Percentiles rank a stretch among this genome's conserved stretches.
Conservation (phyloP, 2,113 vertebrate species). For the Eudyptes chrysolophus region DNA sequence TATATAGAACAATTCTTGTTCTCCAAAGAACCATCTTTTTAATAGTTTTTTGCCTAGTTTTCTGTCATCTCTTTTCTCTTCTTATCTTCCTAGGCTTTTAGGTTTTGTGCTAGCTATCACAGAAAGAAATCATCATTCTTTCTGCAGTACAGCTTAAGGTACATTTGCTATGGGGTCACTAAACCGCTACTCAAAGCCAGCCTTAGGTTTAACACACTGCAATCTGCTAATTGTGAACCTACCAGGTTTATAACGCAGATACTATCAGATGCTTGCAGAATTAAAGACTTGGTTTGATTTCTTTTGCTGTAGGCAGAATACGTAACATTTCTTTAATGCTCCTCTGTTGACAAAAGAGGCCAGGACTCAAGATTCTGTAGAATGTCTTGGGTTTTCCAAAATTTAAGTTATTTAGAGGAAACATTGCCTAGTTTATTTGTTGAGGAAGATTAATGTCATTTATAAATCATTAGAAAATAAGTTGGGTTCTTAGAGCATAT, state of each 20-base stretch:
- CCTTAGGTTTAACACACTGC: neutral
- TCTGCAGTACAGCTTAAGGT: neutral
- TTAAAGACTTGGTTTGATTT: slow-evolving; percentile 32
- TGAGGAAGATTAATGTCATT: neutral
- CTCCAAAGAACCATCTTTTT: neutral
- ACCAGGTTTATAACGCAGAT: neutral
- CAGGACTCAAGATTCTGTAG: slow-evolving; percentile 10
- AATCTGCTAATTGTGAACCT: neutral
- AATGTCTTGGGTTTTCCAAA: slow-evolving; percentile 12
- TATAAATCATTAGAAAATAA: neutral
- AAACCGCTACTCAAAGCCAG: neutral
- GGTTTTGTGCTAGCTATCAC: neutral
- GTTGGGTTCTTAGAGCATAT: neutral
- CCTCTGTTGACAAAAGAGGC: slow-evolving; percentile 12
- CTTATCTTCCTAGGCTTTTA: neutral
- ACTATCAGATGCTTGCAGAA: slow-evolving; percentile 38
- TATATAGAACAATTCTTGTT: neutral
- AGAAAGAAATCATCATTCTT: neutral
- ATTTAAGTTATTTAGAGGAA: slow-evolving; percentile 19
- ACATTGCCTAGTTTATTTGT: neutral
- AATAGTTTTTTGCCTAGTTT: neutral
- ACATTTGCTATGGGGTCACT: neutral
- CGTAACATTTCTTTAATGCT: neutral
- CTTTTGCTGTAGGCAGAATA: slow-evolving; percentile 50
- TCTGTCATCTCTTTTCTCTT: neutral